Percentiles rank a stretch among this genome's conserved stretches.
phyloP scores from a whole-genome alignment of 1,140 invertebrate species.

The Hypothenemus hampei region DNA sequence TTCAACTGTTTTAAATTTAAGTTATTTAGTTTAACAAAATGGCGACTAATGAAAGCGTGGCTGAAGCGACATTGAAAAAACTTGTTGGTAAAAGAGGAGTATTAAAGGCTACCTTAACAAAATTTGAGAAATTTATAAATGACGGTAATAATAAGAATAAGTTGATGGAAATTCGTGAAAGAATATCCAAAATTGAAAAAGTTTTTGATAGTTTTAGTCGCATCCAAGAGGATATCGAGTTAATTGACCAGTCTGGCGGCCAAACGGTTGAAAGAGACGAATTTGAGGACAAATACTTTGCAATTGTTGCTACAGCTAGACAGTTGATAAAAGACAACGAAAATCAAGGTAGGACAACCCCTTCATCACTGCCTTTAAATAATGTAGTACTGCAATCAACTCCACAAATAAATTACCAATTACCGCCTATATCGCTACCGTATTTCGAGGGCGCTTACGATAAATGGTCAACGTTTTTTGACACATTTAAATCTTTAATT shows the following conservation, averaged over 20 bases:
- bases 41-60: not conserved
- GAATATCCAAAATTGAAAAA: not conserved
- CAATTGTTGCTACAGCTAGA: too few species aligned
- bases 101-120: constrained; percentile 4
- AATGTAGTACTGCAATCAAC: not conserved
- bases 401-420: not conserved
- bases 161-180: not conserved
- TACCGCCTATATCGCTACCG: constrained; percentile 1
- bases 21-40: too few species aligned
- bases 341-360: too few species aligned
- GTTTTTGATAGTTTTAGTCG: constrained; percentile 7
- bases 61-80: not conserved
- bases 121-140: constrained; percentile 7
- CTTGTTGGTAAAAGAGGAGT: not conserved
- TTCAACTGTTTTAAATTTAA: too few species aligned
- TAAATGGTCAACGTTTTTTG: constrained; percentile 10
- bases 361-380: too few species aligned
- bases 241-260: not conserved
- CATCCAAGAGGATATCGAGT: too few species aligned
- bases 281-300: too few species aligned
- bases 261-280: not conserved
- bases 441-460: constrained; percentile 3
- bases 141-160: not conserved
- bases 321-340: too few species aligned
- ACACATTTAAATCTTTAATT: constrained; percentile 10